Evolutionary conservation across 2,113 vertebrate genomes (phyloP).

Genomic region (Diglossa brunneiventris): DNA sequence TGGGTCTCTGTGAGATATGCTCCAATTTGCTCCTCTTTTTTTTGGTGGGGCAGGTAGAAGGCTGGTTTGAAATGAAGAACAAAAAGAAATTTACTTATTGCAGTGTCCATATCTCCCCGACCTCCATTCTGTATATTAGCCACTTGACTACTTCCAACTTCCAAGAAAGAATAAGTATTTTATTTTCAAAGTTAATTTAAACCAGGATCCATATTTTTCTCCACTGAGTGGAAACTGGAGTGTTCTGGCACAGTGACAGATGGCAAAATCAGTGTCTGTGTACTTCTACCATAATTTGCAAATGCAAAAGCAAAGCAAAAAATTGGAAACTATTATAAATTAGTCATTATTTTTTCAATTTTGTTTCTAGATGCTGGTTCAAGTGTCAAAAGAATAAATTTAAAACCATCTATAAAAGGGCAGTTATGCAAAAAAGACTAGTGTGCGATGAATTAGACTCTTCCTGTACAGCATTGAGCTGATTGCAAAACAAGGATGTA

Average conservation of each 20-base stretch:
- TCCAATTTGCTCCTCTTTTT: background rate
- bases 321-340: background rate
- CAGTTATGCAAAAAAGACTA: background rate
- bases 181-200: background rate
- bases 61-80: background rate
- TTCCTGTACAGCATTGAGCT: background rate
- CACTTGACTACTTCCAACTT: background rate
- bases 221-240: background rate
- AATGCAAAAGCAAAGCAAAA: background rate
- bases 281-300: background rate
- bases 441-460: background rate
- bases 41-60: accelerated
- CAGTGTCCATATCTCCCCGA: background rate
- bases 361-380: background rate
- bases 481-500: background rate
- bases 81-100: background rate
- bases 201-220: background rate
- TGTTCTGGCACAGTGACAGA: background rate
- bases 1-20: background rate
- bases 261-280: background rate
- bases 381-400: background rate
- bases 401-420: background rate
- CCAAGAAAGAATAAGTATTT: background rate
- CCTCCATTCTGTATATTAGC: background rate
- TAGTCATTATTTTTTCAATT: background rate